Evolutionary conservation across 1,140 invertebrate species (phyloP).

Genomic region (Zaprionus tsacasi): DNA sequence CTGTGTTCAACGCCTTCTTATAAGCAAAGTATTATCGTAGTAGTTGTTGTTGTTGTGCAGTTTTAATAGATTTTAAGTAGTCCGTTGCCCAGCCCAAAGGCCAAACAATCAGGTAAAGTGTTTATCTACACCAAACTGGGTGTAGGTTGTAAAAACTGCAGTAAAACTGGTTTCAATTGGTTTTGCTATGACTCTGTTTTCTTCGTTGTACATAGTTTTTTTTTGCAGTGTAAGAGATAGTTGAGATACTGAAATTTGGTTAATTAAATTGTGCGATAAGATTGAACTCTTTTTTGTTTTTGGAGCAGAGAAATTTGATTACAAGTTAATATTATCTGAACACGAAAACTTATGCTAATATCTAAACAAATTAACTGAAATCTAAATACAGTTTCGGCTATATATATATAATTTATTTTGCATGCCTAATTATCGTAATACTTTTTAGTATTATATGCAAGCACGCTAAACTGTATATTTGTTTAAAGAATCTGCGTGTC

Average conservation of each 20-base stretch:
- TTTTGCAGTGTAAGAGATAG: background rate
- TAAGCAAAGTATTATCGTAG: background rate
- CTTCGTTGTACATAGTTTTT: background rate
- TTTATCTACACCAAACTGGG: constrained; percentile 48
- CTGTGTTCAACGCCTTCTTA: background rate
- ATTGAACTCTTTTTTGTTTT: background rate
- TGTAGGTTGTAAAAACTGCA: constrained; percentile 31
- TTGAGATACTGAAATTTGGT: background rate
- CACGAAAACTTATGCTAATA: background rate
- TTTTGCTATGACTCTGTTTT: background rate
- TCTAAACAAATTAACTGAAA: background rate
- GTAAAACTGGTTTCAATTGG: constrained; percentile 54
- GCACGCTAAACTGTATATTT: constrained; percentile 5
- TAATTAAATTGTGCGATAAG: background rate
- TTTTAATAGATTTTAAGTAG: constrained; percentile 25
- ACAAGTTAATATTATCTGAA: background rate
- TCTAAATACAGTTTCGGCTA: background rate
- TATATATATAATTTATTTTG: background rate
- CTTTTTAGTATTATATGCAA: background rate
- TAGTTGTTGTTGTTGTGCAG: background rate
- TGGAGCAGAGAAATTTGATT: constrained; percentile 1
- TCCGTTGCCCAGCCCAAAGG: constrained; percentile 25
- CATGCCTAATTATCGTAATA: background rate
- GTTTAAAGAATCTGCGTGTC: constrained; percentile 3
- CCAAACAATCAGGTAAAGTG: constrained; percentile 21